Percentiles rank a stretch among this genome's conserved stretches.
These are phyloP conservation scores for Leuciscus idus DNA, from an alignment of 2,113 vertebrate species.

Conservation along the genomic window DNA sequence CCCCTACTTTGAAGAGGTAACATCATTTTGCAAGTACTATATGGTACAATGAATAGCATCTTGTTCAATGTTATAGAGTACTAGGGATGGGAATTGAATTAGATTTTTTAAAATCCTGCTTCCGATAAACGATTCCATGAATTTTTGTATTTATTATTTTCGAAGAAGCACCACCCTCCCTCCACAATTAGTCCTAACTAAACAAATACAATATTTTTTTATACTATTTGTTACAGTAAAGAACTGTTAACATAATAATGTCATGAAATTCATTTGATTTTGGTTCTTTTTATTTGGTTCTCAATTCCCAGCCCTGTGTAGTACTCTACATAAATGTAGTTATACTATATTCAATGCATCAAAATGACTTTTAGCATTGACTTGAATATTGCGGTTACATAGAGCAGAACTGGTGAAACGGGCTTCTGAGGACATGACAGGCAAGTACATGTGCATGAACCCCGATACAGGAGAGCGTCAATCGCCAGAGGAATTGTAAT, in stretches of 20 bases:
- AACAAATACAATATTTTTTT: neutral
- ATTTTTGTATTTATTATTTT: neutral
- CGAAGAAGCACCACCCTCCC: neutral
- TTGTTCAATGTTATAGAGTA: neutral
- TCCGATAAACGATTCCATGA: neutral
- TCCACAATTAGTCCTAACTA: neutral
- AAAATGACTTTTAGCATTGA: slow-evolving; percentile 17
- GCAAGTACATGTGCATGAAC: slow-evolving; percentile 55
- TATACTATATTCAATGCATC: neutral
- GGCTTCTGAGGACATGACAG: slow-evolving; percentile 38
- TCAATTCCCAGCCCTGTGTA: neutral
- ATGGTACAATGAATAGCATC: neutral
- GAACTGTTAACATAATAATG: neutral
- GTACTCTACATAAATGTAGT: neutral
- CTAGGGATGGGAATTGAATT: neutral
- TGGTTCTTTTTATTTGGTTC: too few relatives aligned
- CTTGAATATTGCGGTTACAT: slow-evolving; percentile 26
- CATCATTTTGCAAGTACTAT: neutral
- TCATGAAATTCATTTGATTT: neutral
- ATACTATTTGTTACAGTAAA: neutral
- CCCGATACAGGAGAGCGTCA: neutral
- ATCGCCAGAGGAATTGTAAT: neutral
- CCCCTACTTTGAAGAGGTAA: slow-evolving; percentile 82
- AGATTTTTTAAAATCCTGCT: neutral
- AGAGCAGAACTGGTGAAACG: slow-evolving; percentile 17